Evolutionary conservation across 2,888 invertebrate genomes (phyloP).

Genomic region (Lottia gigantea): DNA sequence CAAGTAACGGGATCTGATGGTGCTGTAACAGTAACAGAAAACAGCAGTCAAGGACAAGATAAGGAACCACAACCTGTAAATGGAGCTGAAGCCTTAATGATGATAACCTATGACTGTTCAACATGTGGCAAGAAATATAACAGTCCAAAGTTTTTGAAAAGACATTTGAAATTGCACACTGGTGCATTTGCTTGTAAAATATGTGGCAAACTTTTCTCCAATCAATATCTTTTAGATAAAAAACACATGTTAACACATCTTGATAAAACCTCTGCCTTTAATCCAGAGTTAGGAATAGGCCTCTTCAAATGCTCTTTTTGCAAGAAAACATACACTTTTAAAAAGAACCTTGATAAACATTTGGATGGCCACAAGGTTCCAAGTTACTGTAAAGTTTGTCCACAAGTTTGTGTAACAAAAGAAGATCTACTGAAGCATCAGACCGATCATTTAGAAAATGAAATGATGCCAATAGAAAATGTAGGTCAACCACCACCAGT

Average conservation of each 20-base stretch:
- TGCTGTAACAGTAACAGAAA: too few species aligned
- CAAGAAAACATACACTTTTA: background rate
- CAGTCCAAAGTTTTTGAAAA: background rate
- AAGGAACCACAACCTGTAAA: too few species aligned
- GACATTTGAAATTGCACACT: background rate
- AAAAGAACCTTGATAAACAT: background rate
- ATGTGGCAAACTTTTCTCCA: background rate
- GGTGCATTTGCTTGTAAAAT: background rate
- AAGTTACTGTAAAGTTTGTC: background rate
- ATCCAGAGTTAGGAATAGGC: background rate
- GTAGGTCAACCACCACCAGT: background rate
- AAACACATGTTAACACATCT: constrained; percentile 5
- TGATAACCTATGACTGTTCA: background rate
- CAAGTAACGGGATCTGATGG: too few species aligned
- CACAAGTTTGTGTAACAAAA: background rate
- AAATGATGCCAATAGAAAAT: background rate
- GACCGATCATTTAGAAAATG: background rate
- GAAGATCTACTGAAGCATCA: background rate
- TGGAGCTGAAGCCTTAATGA: too few species aligned
- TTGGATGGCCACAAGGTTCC: background rate
- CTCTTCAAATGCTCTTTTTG: background rate
- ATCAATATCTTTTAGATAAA: background rate
- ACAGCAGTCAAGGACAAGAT: too few species aligned
- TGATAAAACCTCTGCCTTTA: background rate
- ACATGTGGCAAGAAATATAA: background rate